Conservation (phyloP, 2,888 invertebrate genomes). For the Leucophenga montana region DNA sequence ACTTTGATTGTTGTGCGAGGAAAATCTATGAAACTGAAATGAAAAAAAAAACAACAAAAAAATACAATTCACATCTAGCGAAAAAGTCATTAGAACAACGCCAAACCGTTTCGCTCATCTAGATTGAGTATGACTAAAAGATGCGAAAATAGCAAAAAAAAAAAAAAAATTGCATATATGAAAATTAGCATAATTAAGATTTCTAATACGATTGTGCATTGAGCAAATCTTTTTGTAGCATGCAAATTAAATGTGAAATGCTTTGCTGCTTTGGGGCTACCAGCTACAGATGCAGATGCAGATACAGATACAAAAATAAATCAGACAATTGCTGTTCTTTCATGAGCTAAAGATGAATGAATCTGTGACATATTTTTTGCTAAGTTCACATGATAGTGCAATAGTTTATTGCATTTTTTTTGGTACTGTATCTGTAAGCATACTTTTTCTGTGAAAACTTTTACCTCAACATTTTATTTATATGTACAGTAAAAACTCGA, state of each 20-base stretch:
- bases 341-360: background rate
- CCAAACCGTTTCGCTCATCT: background rate
- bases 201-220: conserved; percentile 9
- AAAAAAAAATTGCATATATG: background rate
- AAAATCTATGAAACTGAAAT: conserved; percentile 27
- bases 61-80: background rate
- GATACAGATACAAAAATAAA: no score
- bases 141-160: background rate
- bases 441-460: background rate
- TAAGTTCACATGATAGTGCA: no score
- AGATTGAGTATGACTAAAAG: background rate
- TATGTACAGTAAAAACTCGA: no score
- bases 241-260: conserved; percentile 21
- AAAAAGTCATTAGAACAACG: conserved; percentile 11
- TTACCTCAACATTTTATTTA: background rate
- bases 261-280: background rate
- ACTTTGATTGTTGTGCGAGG: conserved; percentile 59
- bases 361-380: no score
- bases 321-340: background rate
- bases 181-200: conserved; percentile 24
- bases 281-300: no score
- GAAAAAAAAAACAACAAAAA: conserved; percentile 16
- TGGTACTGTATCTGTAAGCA: background rate
- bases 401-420: no score
- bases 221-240: background rate